These are phyloP conservation scores for Toxotes chatareus DNA, from an alignment of 2,113 vertebrate genomes.

Conservation along the genomic window DNA sequence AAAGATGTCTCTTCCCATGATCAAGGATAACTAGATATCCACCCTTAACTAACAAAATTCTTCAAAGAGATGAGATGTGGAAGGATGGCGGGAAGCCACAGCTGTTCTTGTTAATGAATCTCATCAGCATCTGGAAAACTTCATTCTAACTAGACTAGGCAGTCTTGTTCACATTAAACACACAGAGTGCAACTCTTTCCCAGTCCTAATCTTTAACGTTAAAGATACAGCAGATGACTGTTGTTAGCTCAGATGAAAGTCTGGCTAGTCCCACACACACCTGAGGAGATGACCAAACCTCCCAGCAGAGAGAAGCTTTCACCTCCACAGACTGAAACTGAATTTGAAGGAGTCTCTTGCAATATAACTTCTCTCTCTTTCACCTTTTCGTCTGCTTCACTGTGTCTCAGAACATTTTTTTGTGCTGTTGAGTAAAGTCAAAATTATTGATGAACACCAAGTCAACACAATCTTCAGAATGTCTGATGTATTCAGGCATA, in stretches of 20 bases:
- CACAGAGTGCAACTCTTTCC: neutral
- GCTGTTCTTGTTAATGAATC: constrained; percentile 41
- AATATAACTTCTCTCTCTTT: neutral
- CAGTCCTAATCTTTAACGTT: neutral
- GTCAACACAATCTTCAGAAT: constrained; percentile 20
- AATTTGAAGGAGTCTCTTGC: neutral
- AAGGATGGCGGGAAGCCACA: constrained; percentile 10
- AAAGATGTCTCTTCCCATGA: constrained; percentile 15
- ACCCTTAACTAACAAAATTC: constrained; percentile 18
- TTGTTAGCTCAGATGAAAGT: neutral
- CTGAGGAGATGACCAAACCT: neutral
- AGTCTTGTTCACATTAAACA: neutral
- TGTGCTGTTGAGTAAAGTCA: constrained; percentile 13
- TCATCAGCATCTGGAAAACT: constrained; percentile 42
- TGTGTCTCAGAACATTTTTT: constrained; percentile 2
- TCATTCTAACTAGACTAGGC: constrained; percentile 28
- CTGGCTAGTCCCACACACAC: neutral
- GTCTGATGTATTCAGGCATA: constrained; percentile 27
- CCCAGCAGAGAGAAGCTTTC: neutral
- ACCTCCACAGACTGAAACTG: neutral
- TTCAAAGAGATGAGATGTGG: constrained; percentile 47
- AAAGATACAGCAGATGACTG: neutral
- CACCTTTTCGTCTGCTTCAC: constrained; percentile 20
- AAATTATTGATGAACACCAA: constrained; percentile 46
- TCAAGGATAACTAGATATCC: constrained; percentile 44